phyloP scores from a whole-genome alignment of 2,888 invertebrate species.

The Netelia inedita region DNA sequence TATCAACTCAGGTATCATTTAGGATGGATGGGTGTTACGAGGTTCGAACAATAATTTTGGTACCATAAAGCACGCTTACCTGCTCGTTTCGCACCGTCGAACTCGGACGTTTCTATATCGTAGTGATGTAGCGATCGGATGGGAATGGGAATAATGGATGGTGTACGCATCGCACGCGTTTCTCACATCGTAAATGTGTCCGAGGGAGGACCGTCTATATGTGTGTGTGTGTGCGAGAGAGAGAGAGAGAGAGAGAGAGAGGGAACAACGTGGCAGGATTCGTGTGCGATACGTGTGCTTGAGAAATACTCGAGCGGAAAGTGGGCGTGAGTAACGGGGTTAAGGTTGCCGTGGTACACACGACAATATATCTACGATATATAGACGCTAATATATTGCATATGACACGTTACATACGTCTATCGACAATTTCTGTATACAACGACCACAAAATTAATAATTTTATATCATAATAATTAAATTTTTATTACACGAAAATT shows the following conservation, averaged over 20 bases:
- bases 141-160: conserved; percentile 55
- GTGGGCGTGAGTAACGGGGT: conserved; percentile 69
- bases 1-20: too few relatives aligned
- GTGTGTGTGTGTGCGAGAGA: conserved; percentile 1
- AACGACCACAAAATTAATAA: background rate
- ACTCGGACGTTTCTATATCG: conserved; percentile 31
- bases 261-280: conserved; percentile 10
- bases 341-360: conserved; percentile 65
- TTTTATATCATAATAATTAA: too few relatives aligned
- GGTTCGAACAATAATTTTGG: too few relatives aligned
- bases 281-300: conserved; percentile 36
- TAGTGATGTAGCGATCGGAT: conserved; percentile 38
- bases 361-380: conserved; percentile 2
- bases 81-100: background rate
- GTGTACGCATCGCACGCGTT: conserved; percentile 41
- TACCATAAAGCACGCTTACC: too few relatives aligned
- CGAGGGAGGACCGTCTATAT: background rate
- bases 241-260: conserved; percentile 3
- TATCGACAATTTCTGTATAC: conserved; percentile 5
- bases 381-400: background rate
- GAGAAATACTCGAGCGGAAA: conserved; percentile 61
- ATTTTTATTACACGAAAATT: too few relatives aligned
- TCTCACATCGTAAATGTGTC: conserved; percentile 25
- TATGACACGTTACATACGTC: conserved; percentile 22
- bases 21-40: too few relatives aligned